Base-by-base conservation (phyloP, 2,113 vertebrate genomes). In the Melanotaenia duboulayi region DNA sequence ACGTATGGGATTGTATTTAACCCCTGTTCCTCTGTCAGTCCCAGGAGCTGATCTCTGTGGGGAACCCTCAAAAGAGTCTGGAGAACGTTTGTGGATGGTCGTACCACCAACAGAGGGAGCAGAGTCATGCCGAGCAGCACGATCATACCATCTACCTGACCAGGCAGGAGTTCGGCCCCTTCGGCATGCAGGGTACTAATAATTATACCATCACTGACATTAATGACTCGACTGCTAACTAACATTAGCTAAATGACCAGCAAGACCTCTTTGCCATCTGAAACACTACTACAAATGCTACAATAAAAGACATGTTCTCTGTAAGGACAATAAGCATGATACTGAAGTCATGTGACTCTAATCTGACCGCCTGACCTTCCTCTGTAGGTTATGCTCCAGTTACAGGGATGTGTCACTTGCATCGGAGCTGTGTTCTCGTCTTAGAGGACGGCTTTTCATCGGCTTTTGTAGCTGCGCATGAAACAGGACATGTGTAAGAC, bases 61-160 rank as follows among this genome's bases (percentile, higher is more conserved):
- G 97, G 52, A 97, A 98, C 59, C 95, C 97, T 12, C 97, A 97
- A 0, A 96, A 96, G 86, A 99, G 97, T 44, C 79, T 99, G 92
- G 96, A 98, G 90, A 99, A 99, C 0, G 97, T 99, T 2, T 99
- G 98, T 73, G 95, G 96, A 66, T 99, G 98, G 98, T 97, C 97
- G 0, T 99, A 96, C 35, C 66, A 97, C 49, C 98, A 98, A 28
- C 96, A 98, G 88, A 96, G 95, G 70, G 94, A 96, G 0, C 96
- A 97, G 0, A 94, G 74, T 1, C 95, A 96, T 0, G 94, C 95
- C 0, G 95, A 98, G 16, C 96, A 97, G 52, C 98, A 99, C 0
- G 98, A 99, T 76, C 98, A 98, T 0, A 97, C 97, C 44, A 97
- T 99, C 90, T 99, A 98, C 87, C 96, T 99, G 82, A 98, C 95